These are phyloP conservation scores for Macrobrachium nipponense DNA, from an alignment of 1,140 invertebrate species.

Conservation along the genomic window DNA sequence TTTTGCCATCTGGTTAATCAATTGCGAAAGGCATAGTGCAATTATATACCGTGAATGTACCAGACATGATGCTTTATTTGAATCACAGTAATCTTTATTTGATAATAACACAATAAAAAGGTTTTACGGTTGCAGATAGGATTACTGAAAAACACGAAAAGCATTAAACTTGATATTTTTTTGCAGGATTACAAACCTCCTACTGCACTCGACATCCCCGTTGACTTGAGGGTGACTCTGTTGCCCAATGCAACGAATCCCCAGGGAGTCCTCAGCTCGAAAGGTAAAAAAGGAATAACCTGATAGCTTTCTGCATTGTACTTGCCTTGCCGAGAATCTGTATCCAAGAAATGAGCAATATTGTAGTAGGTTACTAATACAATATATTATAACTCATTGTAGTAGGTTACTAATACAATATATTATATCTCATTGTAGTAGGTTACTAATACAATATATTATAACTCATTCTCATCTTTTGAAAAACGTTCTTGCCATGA, in stretches of 20 bases:
- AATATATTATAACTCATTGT: too few species aligned
- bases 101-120: neutral
- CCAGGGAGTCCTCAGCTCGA: constrained; percentile 81
- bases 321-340: neutral
- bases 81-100: too few species aligned
- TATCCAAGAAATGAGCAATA: neutral
- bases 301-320: neutral
- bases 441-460: too few species aligned
- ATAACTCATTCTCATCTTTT: too few species aligned
- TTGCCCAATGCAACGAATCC: constrained; percentile 78
- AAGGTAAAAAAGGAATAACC: constrained; percentile 73
- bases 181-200: constrained; percentile 82
- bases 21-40: too few species aligned
- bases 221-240: constrained; percentile 83
- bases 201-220: constrained; percentile 85
- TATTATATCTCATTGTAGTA: too few species aligned
- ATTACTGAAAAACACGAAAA: neutral
- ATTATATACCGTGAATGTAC: too few species aligned
- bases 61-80: too few species aligned
- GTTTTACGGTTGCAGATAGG: neutral
- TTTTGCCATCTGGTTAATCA: too few species aligned
- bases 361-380: neutral
- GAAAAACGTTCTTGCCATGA: too few species aligned
- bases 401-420: too few species aligned
- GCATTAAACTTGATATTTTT: neutral